Base-by-base conservation (phyloP, 2,888 invertebrate species). In the Andrena minutula region DNA sequence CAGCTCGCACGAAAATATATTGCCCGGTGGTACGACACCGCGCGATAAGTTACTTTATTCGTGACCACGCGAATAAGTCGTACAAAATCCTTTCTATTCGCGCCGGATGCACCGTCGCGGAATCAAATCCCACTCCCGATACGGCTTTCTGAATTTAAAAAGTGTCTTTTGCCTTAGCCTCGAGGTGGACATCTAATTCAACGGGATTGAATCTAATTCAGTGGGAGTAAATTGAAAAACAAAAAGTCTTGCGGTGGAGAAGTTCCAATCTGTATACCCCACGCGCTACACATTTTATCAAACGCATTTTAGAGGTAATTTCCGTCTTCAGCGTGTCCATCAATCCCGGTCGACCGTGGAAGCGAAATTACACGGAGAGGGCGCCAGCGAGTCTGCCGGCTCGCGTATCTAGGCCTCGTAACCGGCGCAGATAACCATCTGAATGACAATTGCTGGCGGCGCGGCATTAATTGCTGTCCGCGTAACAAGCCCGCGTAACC, bases 41-140 rank as follows among this genome's bases (percentile, higher is more conserved):
- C 68, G 77, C 83, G 82, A 83, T 83, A 83, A 83, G 82, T 83
- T 75, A 83, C 75, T 83, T 82, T 71, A 78, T 82, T 83, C 83
- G 83, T 82, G 82, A 83, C 83, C 71, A 10, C 72, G 82, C 58
- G 83, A 83, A 78, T 82, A 71, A 82, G 65, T 58, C 83, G 77
- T 75, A 82, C 83, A 83, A 83, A 82, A 75, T 83, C 82, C 75
- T 83, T 82, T 69, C 82, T 35, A 72, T 78, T 60, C 69, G 82
- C 74, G 71, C 65, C 35, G 66, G 16, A 20, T 56, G 41, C 20
- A 30, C 1, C 60, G 60, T 6, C 64, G 60, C 30, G 41, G 51
- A 51, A 75, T 83, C 68, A 83, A 82, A 76, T 58, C 41, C n/a
- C 61, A 28, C n/a, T 32, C 41, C 53, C 61, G 72, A 79, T 63